A percentile compares a stretch with the other conserved stretches of the same genome.
Conservation (phyloP, 64 coral and sea anemone species). For the Stylophora pistillata region DNA sequence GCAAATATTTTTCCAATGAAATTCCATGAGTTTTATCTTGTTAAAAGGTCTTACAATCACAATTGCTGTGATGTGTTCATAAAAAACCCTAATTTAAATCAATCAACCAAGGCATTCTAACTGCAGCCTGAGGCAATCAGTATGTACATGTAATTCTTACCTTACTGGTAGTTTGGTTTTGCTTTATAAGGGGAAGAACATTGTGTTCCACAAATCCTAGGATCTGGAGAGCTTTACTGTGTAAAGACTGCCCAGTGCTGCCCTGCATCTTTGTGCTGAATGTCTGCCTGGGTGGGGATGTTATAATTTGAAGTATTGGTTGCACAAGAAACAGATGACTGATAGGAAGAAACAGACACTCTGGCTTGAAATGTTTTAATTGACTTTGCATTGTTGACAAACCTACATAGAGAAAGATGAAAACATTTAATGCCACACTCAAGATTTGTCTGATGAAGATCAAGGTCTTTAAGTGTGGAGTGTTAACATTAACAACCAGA, state of each 20-base stretch:
- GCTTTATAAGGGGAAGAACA: neutral
- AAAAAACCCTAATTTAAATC: too few relatives aligned
- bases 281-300: constrained; percentile 10
- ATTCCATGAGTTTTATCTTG: too few relatives aligned
- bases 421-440: neutral
- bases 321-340: constrained; percentile 38
- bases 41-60: too few relatives aligned
- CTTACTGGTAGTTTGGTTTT: too few relatives aligned
- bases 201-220: neutral
- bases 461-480: too few relatives aligned
- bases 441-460: neutral
- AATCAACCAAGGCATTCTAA: too few relatives aligned
- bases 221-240: constrained; percentile 24
- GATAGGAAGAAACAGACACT: neutral
- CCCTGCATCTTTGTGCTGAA: neutral
- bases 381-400: constrained; percentile 7
- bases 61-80: too few relatives aligned
- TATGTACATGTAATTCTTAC: too few relatives aligned
- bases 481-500: too few relatives aligned
- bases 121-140: too few relatives aligned
- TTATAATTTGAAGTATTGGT: constrained; percentile 59
- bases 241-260: neutral
- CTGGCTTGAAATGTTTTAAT: neutral
- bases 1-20: too few relatives aligned
- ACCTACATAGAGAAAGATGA: constrained; percentile 3